Conservation (phyloP, 1,140 invertebrate species). For the Drosophila takahashii region DNA sequence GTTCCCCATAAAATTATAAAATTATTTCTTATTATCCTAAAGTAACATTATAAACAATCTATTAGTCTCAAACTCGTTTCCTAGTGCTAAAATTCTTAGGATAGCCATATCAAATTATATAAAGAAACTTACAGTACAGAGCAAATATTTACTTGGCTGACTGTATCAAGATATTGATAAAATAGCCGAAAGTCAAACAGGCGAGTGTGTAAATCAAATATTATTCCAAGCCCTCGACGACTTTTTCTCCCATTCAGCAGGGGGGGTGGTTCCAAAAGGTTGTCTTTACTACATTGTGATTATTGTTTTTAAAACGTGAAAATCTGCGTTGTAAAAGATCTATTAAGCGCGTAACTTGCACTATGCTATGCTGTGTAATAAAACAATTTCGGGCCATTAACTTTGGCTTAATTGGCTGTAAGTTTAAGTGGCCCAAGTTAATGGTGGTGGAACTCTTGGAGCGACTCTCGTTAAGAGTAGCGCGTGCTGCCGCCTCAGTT, state of each 20-base stretch:
- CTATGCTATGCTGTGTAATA: not conserved
- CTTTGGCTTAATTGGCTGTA: not conserved
- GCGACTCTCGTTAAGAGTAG: constrained; percentile 26
- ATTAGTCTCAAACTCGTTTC: too few species aligned
- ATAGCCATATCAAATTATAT: not conserved
- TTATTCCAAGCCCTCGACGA: not conserved
- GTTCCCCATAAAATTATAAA: too few species aligned
- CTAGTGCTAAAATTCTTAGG: not conserved
- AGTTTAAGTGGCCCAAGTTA: not conserved
- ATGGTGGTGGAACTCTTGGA: constrained; percentile 10
- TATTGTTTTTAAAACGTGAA: not conserved
- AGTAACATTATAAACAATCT: too few species aligned
- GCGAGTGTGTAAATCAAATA: constrained; percentile 7
- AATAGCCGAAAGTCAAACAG: constrained; percentile 1
- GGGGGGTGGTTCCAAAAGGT: not conserved
- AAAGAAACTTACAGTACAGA: not conserved
- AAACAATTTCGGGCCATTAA: constrained; percentile 5
- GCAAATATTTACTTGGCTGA: not conserved
- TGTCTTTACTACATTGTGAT: not conserved
- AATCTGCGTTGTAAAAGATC: not conserved
- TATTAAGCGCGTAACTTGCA: not conserved
- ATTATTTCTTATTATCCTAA: too few species aligned
- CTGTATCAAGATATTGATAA: constrained; percentile 2
- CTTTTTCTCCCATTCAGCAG: not conserved
- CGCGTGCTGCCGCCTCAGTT: constrained; percentile 42